These are phyloP conservation scores for Anolis apletophallus DNA, from an alignment of 2,797 vertebrate genomes.

Conservation along the genomic window DNA sequence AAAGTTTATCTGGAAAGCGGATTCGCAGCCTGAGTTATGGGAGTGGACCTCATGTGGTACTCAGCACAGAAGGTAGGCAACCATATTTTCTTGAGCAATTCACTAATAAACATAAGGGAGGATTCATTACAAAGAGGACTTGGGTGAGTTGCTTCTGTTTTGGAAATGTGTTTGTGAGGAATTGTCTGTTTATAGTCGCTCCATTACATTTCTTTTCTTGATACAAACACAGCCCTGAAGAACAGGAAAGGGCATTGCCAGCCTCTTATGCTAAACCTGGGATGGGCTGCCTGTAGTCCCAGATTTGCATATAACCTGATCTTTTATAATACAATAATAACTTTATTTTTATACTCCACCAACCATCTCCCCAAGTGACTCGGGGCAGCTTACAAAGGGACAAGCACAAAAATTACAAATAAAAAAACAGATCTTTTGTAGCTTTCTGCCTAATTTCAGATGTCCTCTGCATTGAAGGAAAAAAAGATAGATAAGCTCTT, in stretches of 20 bases:
- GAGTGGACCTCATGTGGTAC: constrained; percentile 92
- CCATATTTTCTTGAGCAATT: constrained; percentile 39
- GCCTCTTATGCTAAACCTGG: neutral
- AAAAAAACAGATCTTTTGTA: too few relatives aligned
- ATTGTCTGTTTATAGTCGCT: constrained; percentile 1
- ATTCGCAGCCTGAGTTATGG: constrained; percentile 93
- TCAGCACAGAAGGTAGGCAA: constrained; percentile 90
- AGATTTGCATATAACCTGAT: neutral
- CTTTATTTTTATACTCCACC: too few relatives aligned
- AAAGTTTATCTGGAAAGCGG: constrained; percentile 91
- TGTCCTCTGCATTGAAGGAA: neutral
- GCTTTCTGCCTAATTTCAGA: neutral
- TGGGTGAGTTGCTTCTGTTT: neutral
- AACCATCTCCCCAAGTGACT: too few relatives aligned
- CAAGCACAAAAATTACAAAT: too few relatives aligned
- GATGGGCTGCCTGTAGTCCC: neutral
- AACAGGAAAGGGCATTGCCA: neutral
- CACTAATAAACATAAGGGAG: constrained; percentile 6
- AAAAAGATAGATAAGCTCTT: neutral
- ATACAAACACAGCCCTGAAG: neutral
- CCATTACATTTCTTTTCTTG: neutral
- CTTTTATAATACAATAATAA: too few relatives aligned
- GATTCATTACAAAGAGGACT: neutral
- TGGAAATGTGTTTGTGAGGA: neutral
- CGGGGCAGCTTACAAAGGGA: too few relatives aligned